These are phyloP conservation scores for Liparis tanakae DNA, from an alignment of 2,797 vertebrate species.

Conservation along the genomic window DNA sequence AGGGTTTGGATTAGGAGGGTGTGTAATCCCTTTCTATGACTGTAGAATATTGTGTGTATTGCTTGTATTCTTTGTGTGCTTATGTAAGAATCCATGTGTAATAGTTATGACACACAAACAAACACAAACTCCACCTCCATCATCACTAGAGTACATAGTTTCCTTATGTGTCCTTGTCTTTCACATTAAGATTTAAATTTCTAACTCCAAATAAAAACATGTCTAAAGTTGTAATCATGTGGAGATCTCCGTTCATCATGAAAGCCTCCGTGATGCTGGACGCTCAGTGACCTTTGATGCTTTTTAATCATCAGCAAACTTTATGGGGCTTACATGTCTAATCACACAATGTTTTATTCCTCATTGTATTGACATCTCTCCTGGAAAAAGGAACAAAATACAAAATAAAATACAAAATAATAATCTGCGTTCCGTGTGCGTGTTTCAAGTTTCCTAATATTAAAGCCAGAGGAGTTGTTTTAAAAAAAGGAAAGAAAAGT, in stretches of 20 bases:
- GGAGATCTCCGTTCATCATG: not conserved
- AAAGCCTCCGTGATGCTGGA: not conserved
- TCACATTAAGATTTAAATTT: not conserved
- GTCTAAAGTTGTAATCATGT: not conserved
- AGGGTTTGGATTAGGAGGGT: not conserved
- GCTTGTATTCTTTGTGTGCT: not conserved
- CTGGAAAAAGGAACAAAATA: constrained; percentile 24
- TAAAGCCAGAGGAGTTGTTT: constrained; percentile 17
- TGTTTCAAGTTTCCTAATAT: constrained; percentile 25
- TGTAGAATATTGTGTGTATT: not conserved
- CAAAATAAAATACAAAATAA: constrained; percentile 24
- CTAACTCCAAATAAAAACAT: not conserved
- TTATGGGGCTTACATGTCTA: constrained; percentile 17
- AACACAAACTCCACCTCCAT: not conserved
- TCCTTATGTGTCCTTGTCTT: not conserved
- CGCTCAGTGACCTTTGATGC: constrained; percentile 7
- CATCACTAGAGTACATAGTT: not conserved
- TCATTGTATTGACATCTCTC: constrained; percentile 36
- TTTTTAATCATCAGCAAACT: constrained; percentile 13
- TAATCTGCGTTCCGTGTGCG: not conserved
- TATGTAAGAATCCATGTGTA: not conserved
- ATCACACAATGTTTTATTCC: constrained; percentile 5
- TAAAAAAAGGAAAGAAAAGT: constrained; percentile 18
- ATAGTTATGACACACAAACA: not conserved
- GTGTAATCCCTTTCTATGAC: not conserved